Conservation (phyloP, 2,888 invertebrate genomes). For the Tenthredo mesomela region DNA sequence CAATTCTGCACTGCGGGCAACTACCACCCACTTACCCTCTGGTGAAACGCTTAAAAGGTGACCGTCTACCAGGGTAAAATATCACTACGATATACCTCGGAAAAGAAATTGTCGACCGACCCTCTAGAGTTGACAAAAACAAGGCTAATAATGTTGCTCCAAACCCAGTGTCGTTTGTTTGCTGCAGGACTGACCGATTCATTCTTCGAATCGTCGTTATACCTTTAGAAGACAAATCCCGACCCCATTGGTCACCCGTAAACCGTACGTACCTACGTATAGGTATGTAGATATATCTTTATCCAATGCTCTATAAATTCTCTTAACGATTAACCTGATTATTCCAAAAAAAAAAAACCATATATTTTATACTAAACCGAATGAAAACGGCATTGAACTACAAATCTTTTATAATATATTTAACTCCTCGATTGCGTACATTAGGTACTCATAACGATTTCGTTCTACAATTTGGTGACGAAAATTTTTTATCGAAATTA, state of each 20-base stretch:
- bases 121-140: constrained; percentile 69
- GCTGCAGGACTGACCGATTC: constrained; percentile 59
- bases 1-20: constrained; percentile 72
- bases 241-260: not conserved
- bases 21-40: constrained; percentile 59
- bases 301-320: constrained; percentile 33
- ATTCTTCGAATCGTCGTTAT: constrained; percentile 66
- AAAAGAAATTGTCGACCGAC: constrained; percentile 46
- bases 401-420: not conserved
- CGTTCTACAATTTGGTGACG: not conserved
- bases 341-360: not conserved
- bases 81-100: constrained; percentile 65
- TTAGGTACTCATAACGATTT: no score
- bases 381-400: not conserved
- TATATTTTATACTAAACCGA: not conserved
- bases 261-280: not conserved
- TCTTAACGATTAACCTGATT: constrained; percentile 2
- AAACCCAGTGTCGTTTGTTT: constrained; percentile 38
- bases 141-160: constrained; percentile 69
- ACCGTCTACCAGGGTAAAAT: constrained; percentile 65
- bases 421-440: not conserved
- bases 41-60: constrained; percentile 60
- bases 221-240: constrained; percentile 52
- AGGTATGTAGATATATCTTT: not conserved
- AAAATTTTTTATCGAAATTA: not conserved